Conservation (phyloP, 2,888 invertebrate genomes). For the Pecten maximus region DNA sequence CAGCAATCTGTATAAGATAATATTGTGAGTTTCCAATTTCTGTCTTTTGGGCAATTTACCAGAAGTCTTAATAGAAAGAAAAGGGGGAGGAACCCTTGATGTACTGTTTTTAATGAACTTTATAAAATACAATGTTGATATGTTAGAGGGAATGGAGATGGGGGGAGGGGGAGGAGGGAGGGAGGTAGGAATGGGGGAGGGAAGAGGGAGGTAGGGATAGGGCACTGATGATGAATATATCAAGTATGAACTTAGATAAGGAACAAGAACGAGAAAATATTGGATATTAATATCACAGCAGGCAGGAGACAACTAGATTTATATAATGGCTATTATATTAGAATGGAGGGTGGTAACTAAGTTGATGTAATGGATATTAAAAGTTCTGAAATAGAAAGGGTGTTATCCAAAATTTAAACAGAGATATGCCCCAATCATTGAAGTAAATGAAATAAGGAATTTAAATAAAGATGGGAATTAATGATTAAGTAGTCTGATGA, state of each 20-base stretch:
- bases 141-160: not conserved
- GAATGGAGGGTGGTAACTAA: not conserved
- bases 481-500: not conserved
- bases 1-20: not conserved
- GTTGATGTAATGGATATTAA: not conserved
- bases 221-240: not conserved
- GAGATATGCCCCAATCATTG: not conserved
- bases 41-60: conserved; percentile 6
- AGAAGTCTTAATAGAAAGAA: not conserved
- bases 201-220: too few relatives aligned
- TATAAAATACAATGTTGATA: not conserved
- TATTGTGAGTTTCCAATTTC: not conserved
- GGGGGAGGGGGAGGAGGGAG: not conserved
- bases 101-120: not conserved
- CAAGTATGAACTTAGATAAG: not conserved
- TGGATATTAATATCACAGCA: not conserved
- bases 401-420: not conserved
- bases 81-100: not conserved
- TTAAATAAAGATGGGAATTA: not conserved
- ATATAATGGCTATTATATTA: not conserved
- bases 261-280: not conserved
- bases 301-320: not conserved
- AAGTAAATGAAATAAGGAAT: not conserved
- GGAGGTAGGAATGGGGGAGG: too few relatives aligned
- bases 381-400: not conserved